These are phyloP conservation scores for Conops quadrifasciatus DNA, from an alignment of 2,888 invertebrate species.

Conservation along the genomic window DNA sequence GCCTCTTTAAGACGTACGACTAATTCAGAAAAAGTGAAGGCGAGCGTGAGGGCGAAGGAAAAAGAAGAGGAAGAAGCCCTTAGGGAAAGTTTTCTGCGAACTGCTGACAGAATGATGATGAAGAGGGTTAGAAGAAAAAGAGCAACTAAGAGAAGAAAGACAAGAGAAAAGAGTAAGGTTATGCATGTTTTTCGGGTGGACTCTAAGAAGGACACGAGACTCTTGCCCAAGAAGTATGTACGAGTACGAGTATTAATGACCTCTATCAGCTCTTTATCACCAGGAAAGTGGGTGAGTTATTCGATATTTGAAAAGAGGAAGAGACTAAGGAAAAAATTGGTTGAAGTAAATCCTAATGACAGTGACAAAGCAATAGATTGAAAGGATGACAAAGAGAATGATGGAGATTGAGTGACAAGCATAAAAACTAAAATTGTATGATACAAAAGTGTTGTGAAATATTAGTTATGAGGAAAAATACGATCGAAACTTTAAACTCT, in stretches of 20 bases:
- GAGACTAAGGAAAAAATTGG: background rate
- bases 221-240: background rate
- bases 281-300: background rate
- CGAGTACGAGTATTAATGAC: background rate
- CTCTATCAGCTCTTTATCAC: background rate
- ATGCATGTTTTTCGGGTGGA: background rate
- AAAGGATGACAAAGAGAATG: background rate
- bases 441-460: no score
- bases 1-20: no score
- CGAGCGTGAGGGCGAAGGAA: background rate
- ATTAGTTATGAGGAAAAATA: no score
- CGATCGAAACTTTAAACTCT: background rate
- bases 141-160: background rate
- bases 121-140: no score
- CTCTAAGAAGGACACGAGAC: background rate
- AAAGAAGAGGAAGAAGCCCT: background rate
- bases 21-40: background rate
- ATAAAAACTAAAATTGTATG: background rate
- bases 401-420: background rate
- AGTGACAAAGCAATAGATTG: background rate
- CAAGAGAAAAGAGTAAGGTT: slow-evolving; percentile 1
- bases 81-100: slow-evolving; percentile 15
- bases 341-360: background rate
- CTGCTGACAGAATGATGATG: slow-evolving; percentile 1
- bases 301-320: background rate